Base-by-base conservation (phyloP, 2,797 vertebrate species). In the Erethizon dorsatum region DNA sequence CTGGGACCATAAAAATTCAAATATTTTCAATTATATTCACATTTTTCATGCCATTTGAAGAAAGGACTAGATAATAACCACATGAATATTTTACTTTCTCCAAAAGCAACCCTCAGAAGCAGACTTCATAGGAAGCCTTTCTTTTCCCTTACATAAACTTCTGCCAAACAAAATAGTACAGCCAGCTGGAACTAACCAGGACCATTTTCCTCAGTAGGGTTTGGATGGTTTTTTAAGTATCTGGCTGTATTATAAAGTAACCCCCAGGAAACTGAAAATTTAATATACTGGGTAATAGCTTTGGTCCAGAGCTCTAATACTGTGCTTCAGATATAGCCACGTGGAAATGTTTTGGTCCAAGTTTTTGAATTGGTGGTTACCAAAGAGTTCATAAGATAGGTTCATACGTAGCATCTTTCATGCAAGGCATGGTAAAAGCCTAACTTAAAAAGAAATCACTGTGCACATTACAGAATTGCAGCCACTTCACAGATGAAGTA, bases 331-430 rank as follows among this genome's bases (percentile, higher is more conserved):
- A 87, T 94, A 85, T 96, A 57, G 78, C 95, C 80, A 61, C 90
- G 85, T 95, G 71, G 95, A 95, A 96, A 92, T 95, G 52, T 95
- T 95, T 96, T 65, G 45, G 73, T 93, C 80, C 82, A 96, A 61
- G 82, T 91, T 88, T 96, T 92, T 97, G 37, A 97, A 96, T 95
- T 96, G 95, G 92, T 97, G 82, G 83, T 98, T 97, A 98, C 97
- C 97, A 98, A 98, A 97, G 97, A 97, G n/a, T 96, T 97, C 85
- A 92, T 1, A 12, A 88, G 96, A 96, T 91, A 98, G 88, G 86
- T 97, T 95, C 92, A 5, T 88, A 92, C 88, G 63, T 95, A 97
- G 98, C 96, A 97, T 97, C 97, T 97, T 96, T 97, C 96, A 96
- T 97, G 85, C 88, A 96, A 95, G 69, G 69, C 93, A 95, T 90